A percentile compares a stretch with the other conserved stretches of the same genome.
phyloP scores from a whole-genome alignment of 2,113 vertebrate genomes.

The Tychaedon coryphoeus region DNA sequence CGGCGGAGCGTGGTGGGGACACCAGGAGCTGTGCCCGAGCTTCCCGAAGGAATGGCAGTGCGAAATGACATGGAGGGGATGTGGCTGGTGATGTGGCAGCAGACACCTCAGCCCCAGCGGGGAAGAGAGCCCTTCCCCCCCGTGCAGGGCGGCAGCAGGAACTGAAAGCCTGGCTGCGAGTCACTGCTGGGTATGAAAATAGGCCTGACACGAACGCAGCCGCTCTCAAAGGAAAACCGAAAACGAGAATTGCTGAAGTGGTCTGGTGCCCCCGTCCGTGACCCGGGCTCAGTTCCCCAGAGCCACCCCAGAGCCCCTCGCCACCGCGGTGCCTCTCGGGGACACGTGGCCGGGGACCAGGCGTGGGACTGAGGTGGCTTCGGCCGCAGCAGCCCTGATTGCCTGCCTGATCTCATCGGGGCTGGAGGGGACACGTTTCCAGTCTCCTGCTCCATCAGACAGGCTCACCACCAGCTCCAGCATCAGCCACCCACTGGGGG shows the following conservation, averaged over 20 bases:
- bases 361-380: not conserved
- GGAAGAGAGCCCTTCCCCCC: constrained; percentile 26
- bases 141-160: constrained; percentile 50
- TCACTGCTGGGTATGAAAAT: constrained; percentile 42
- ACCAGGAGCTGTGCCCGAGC: rapidly evolving
- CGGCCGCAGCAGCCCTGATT: rapidly evolving
- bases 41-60: rapidly evolving
- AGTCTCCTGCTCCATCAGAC: not conserved
- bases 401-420: not conserved
- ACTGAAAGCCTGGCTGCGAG: constrained; percentile 71
- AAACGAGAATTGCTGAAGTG: constrained; percentile 63
- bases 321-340: not conserved
- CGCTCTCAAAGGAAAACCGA: constrained; percentile 75
- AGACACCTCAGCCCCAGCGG: not conserved
- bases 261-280: constrained; percentile 18
- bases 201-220: constrained; percentile 60
- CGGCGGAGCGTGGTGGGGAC: rapidly evolving
- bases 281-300: constrained; percentile 65
- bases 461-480: not conserved
- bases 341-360: not conserved
- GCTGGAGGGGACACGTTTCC: not conserved
- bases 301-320: not conserved
- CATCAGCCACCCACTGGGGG: not conserved
- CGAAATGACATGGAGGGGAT: rapidly evolving
- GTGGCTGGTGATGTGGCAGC: not conserved